Conservation (phyloP, 1,140 invertebrate species). For the Zaprionus ornatus region DNA sequence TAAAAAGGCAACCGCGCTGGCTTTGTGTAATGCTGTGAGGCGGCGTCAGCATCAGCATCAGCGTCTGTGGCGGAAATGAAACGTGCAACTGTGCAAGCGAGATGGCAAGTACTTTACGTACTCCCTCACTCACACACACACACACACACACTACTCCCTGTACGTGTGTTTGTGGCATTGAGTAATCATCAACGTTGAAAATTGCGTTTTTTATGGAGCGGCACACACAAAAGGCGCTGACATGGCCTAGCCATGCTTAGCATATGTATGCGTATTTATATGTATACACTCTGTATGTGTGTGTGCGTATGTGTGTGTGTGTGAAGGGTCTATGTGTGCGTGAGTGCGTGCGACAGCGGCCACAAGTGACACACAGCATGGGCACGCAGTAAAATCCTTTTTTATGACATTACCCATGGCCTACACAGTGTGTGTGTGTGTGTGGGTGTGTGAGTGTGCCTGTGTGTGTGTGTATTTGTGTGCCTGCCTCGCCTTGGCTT, state of each 20-base stretch:
- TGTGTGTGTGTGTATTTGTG: slow-evolving; percentile 6
- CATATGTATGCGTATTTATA: slow-evolving; percentile 51
- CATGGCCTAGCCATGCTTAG: slow-evolving; percentile 62
- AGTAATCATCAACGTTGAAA: slow-evolving; percentile 82
- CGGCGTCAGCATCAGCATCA: slow-evolving; percentile 37
- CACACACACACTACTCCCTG: neutral
- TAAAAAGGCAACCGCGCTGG: slow-evolving; percentile 39
- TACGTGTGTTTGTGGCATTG: slow-evolving; percentile 75
- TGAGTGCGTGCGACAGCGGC: slow-evolving; percentile 49
- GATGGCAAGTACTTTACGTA: slow-evolving; percentile 21
- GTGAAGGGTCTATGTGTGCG: slow-evolving; percentile 8
- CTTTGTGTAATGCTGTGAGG: slow-evolving; percentile 38
- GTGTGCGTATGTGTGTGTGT: slow-evolving; percentile 18
- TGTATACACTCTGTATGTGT: slow-evolving; percentile 20
- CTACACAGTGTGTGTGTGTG: slow-evolving; percentile 21
- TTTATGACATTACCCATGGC: slow-evolving; percentile 70
- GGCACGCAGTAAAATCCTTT: slow-evolving; percentile 78
- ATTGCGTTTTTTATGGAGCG: slow-evolving; percentile 78
- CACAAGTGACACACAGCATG: slow-evolving; percentile 73
- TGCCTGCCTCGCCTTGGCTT: slow-evolving; percentile 19
- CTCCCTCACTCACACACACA: neutral
- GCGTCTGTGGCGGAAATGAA: slow-evolving; percentile 76
- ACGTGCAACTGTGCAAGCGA: slow-evolving; percentile 47
- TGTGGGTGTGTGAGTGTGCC: neutral
- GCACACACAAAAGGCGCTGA: slow-evolving; percentile 55